These are phyloP conservation scores for Cervus canadensis DNA, from an alignment of 2,113 vertebrate genomes.

Conservation along the genomic window DNA sequence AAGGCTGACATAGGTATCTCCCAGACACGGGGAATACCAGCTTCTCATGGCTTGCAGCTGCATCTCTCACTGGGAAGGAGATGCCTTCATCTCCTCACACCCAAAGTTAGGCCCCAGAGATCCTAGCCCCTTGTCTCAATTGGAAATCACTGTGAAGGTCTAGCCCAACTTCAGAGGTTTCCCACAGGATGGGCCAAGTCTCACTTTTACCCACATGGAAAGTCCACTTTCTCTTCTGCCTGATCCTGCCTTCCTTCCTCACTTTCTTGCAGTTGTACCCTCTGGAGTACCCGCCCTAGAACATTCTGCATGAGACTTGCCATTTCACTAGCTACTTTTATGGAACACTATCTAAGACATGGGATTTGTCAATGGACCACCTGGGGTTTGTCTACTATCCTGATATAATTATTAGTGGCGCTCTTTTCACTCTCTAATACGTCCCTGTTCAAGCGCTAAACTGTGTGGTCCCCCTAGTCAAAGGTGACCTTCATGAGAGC, in stretches of 20 bases:
- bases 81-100: neutral
- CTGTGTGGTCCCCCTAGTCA: neutral
- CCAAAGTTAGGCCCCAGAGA: fast-evolving
- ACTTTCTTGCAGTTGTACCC: neutral
- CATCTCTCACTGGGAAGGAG: neutral
- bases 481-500: neutral
- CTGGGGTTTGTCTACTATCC: neutral
- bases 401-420: neutral
- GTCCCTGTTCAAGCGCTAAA: neutral
- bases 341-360: neutral
- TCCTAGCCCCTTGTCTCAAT: neutral
- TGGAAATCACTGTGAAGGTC: neutral
- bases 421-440: neutral
- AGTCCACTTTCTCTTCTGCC: neutral
- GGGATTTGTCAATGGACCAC: neutral
- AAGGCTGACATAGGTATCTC: neutral
- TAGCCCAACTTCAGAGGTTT: neutral
- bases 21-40: neutral
- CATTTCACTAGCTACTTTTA: neutral
- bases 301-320: neutral
- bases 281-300: neutral
- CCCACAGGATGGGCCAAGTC: no score
- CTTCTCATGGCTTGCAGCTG: neutral
- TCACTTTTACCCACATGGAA: neutral
- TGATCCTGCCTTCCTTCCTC: neutral